A percentile compares a stretch with the other conserved stretches of the same genome.
phyloP scores from a whole-genome alignment of 37 sponge, comb jelly and placozoan species.

The Sycon ciliatum region DNA sequence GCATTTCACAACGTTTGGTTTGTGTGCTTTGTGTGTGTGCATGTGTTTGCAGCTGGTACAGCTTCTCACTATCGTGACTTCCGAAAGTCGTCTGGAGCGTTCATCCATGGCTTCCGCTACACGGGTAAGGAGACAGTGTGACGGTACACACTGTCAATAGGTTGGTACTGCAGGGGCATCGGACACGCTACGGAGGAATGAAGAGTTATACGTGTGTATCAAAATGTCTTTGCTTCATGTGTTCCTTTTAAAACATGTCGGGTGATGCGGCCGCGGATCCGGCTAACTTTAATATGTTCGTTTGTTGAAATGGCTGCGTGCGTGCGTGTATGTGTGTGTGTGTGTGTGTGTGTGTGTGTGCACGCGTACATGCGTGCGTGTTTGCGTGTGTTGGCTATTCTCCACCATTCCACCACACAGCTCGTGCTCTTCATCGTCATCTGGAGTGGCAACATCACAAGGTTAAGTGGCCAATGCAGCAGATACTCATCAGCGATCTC shows the following conservation, averaged over 20 bases:
- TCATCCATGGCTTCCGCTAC: constrained; percentile 94
- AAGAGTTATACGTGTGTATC: neutral
- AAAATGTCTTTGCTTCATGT: neutral
- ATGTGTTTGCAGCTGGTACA: constrained; percentile 50
- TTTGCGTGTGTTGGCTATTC: neutral
- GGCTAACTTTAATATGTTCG: too few relatives aligned
- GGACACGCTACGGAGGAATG: too few relatives aligned
- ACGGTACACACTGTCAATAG: too few relatives aligned
- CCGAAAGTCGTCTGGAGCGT: constrained; percentile 86
- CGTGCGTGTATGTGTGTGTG: too few relatives aligned
- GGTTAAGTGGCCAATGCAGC: constrained; percentile 69
- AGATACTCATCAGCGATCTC: constrained; percentile 41
- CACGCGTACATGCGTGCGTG: neutral
- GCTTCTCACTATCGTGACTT: constrained; percentile 65
- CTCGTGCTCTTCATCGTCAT: constrained; percentile 52
- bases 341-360: neutral
- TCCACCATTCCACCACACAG: neutral
- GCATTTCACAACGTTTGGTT: neutral
- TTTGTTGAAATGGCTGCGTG: too few relatives aligned
- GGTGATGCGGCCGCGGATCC: too few relatives aligned
- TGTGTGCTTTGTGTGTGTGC: neutral
- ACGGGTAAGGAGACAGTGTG: too few relatives aligned
- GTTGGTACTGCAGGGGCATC: too few relatives aligned
- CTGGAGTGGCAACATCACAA: constrained; percentile 73
- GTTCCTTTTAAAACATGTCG: too few relatives aligned